phyloP scores from a whole-genome alignment of 2,797 vertebrate genomes.

The Pogonophryne albipinna region DNA sequence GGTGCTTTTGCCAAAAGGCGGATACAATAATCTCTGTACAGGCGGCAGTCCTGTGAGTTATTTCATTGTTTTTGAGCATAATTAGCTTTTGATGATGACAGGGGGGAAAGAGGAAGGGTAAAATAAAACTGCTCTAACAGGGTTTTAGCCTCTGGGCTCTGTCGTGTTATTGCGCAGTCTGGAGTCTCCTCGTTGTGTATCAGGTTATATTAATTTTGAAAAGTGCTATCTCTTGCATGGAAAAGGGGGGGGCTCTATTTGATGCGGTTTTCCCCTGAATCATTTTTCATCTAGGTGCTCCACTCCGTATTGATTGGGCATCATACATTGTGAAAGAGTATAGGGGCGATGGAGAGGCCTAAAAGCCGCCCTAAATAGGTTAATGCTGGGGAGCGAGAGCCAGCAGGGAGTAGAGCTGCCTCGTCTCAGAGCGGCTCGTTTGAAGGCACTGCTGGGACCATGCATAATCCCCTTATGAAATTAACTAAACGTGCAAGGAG shows the following conservation, averaged over 20 bases:
- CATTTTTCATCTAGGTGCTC: slow-evolving; percentile 76
- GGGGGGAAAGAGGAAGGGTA: slow-evolving; percentile 47
- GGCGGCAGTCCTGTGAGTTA: slow-evolving; percentile 66
- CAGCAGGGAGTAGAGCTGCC: slow-evolving; percentile 50
- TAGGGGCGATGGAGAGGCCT: slow-evolving; percentile 61
- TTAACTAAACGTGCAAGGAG: slow-evolving; percentile 61
- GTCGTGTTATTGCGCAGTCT: slow-evolving; percentile 36
- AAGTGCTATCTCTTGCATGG: slow-evolving; percentile 59
- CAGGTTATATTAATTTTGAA: slow-evolving; percentile 66
- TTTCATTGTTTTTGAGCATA: slow-evolving; percentile 75
- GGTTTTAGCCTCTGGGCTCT: slow-evolving; percentile 54
- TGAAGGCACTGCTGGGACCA: slow-evolving; percentile 60
- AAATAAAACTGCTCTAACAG: slow-evolving; percentile 67
- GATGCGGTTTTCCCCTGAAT: slow-evolving; percentile 53
- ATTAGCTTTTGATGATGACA: slow-evolving; percentile 75
- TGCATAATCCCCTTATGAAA: slow-evolving; percentile 73
- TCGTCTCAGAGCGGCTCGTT: slow-evolving; percentile 57
- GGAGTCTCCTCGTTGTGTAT: slow-evolving; percentile 54
- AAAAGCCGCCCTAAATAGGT: slow-evolving; percentile 78
- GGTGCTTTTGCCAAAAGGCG: slow-evolving; percentile 63
- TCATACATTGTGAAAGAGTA: slow-evolving; percentile 84
- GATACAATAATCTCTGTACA: slow-evolving; percentile 41
- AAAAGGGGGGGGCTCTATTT: slow-evolving; percentile 28
- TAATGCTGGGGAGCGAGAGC: slow-evolving; percentile 62
- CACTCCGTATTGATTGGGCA: slow-evolving; percentile 83